Evolutionary conservation across 2,113 vertebrate species (phyloP), one percentile per base, ranked within the genome.

Genomic region (Elephas maximus): DNA sequence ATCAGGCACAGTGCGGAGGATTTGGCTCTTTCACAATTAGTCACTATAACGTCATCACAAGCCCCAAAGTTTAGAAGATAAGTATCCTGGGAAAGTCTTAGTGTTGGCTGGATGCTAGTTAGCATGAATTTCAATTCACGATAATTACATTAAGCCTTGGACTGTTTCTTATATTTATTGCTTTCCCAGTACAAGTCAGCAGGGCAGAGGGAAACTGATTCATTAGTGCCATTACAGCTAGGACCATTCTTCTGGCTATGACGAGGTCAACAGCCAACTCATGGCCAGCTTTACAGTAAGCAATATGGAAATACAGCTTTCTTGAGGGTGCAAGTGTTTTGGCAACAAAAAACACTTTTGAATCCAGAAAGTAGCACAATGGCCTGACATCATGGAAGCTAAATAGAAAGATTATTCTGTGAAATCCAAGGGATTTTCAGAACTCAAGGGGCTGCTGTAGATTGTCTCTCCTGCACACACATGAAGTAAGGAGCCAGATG

Each of bases 101-200:
- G n/a, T 87, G 1, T 65, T 77, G 82, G 21, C 71, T 96, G 5
- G 79, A 53, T 97, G 37, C 65, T 96, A 93, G 65, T 97, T 97
- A 96, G 48, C 62, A 85, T 37, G 0, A 23, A 85, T 97, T 95
- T 88, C 65, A 97, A 90, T 95, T 97, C 44, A 33, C 91, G 7
- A 0, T 95, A 74, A 95, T 98, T 96, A 26, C 82, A 1, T 97
- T 96, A 95, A 88, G 18, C 77, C 92, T 96, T 97, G 84, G 89
- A 89, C 83, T 97, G 18, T 83, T 30, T 30, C 74, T 93, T 91
- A 10, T 73, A 62, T 89, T 96, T 97, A 87, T 33, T 95, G 51
- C 41, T 93, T 45, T 93, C 12, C 37, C 2, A 62, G 48, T 28
- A 1, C 21, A 89, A 74, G 62, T 81, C 82, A 93, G 15, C 78